A percentile compares a stretch with the other conserved stretches of the same genome.
Conservation (phyloP, 2,797 vertebrate genomes). For the Melanotaenia maccullochi region DNA sequence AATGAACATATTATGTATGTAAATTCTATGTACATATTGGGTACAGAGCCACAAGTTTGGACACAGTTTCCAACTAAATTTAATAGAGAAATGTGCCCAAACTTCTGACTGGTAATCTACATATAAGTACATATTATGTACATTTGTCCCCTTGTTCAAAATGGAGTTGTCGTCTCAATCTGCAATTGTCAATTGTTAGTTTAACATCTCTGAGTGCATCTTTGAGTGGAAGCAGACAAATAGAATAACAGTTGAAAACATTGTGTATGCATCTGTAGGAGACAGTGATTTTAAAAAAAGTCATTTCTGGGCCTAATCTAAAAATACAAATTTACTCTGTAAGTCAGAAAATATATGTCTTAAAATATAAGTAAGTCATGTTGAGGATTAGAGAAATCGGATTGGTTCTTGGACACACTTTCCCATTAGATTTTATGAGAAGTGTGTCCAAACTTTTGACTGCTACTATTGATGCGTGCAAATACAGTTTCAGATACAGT, state of each 20-base stretch:
- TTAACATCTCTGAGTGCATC: neutral
- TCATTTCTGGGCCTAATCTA: neutral
- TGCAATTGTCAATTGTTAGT: neutral
- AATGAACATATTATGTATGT: too few species aligned
- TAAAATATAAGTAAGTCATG: too few species aligned
- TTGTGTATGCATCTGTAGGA: neutral
- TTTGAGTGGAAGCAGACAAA: neutral
- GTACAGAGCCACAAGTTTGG: too few species aligned
- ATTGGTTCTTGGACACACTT: too few species aligned
- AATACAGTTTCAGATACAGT: neutral
- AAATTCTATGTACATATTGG: too few species aligned
- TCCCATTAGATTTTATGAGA: too few species aligned
- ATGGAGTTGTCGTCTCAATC: neutral
- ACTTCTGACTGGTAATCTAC: neutral
- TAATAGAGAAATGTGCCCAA: too few species aligned
- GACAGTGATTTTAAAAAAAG: neutral
- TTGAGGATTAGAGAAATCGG: too few species aligned
- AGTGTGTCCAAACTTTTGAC: too few species aligned
- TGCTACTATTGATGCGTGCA: neutral
- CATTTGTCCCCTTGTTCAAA: neutral
- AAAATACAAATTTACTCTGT: too few species aligned
- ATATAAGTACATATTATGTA: neutral
- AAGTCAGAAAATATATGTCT: too few species aligned
- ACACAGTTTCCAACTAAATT: too few species aligned
- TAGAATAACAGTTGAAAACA: neutral